Conservation (phyloP, 2,113 vertebrate species). For the Salvelinus namaycush region DNA sequence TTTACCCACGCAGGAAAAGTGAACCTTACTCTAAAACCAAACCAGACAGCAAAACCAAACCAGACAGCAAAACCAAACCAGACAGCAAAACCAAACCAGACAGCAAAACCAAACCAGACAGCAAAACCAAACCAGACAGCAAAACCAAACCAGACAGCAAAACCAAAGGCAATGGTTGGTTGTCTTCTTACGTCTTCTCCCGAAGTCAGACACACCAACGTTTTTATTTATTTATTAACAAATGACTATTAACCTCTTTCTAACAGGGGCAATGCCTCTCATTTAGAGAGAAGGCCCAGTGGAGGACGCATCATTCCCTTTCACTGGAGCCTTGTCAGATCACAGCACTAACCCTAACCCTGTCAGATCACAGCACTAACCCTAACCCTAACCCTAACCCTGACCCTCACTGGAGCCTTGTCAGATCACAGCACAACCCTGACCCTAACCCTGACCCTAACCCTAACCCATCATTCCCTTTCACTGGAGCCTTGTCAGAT, state of each 20-base stretch:
- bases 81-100: no score
- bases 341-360: no score
- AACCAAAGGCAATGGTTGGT: constrained; percentile 44
- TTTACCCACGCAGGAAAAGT: constrained; percentile 31
- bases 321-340: constrained; percentile 69
- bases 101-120: no score
- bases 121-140: constrained; percentile 54
- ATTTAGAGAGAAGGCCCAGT: constrained; percentile 73
- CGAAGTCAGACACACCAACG: constrained; percentile 59
- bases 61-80: no score
- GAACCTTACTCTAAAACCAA: constrained; percentile 38
- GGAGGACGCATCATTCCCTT: constrained; percentile 71
- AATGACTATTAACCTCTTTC: constrained; percentile 80
- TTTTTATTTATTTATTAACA: constrained; percentile 44
- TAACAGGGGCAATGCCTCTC: constrained; percentile 78
- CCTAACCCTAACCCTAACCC: no score
- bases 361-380: no score
- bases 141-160: no score
- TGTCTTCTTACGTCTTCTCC: constrained; percentile 40
- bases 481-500: no score
- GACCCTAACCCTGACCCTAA: no score
- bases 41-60: constrained; percentile 52
- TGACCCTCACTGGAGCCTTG: no score
- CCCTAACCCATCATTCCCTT: no score
- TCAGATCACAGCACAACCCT: no score